Conservation (phyloP, 2,797 vertebrate species). For the Gorsachius magnificus region DNA sequence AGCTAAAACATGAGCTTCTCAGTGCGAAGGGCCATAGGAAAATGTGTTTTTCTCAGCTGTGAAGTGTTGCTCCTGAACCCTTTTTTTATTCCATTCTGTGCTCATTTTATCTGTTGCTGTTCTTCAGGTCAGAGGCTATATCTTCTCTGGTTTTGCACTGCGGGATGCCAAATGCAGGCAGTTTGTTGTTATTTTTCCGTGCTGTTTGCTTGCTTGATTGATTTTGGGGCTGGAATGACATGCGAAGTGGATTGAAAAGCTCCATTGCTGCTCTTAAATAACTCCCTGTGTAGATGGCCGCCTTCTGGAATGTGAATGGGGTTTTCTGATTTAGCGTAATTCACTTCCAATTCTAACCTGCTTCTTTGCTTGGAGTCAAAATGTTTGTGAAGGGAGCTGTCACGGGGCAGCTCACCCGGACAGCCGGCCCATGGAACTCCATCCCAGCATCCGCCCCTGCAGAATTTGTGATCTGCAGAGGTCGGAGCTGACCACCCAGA, state of each 20-base stretch:
- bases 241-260: not conserved
- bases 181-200: slow-evolving; percentile 18
- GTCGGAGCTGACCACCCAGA: not conserved
- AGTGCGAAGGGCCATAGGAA: not conserved
- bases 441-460: not conserved
- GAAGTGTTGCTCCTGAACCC: not conserved
- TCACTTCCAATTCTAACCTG: not conserved
- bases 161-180: not conserved
- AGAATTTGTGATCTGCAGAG: not conserved
- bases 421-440: not conserved
- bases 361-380: not conserved
- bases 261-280: not conserved
- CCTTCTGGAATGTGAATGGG: not conserved
- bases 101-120: not conserved
- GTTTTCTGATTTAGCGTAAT: not conserved
- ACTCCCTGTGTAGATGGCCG: not conserved
- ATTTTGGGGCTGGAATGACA: not conserved
- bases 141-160: not conserved
- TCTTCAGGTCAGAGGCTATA: slow-evolving; percentile 19
- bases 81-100: not conserved
- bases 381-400: not conserved
- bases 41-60: not conserved
- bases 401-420: fast-evolving
- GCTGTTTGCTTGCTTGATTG: not conserved
- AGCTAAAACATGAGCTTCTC: not conserved